Evolutionary conservation across 2,113 vertebrate genomes (phyloP).

Genomic region (Piaya cayana): DNA sequence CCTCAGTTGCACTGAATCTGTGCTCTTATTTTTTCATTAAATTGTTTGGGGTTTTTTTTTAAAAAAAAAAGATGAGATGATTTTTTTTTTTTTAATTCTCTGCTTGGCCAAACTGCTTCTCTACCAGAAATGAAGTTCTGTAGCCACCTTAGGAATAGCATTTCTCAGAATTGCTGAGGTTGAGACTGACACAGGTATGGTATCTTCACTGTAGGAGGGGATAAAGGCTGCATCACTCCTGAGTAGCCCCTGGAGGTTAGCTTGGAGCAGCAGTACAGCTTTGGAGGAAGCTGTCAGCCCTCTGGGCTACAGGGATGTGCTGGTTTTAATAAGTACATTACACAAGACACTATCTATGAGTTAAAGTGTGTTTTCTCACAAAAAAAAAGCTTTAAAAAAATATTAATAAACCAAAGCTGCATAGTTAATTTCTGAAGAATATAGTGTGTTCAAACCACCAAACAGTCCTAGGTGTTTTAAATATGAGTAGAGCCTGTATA

Average conservation of each 20-base stretch:
- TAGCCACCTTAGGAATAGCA: slow-evolving; percentile 34
- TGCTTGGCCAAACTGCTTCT: slow-evolving; percentile 14
- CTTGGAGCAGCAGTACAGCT: slow-evolving; percentile 63
- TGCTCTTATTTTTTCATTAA: slow-evolving; percentile 37
- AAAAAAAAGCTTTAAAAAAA: not conserved
- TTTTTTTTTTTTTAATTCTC: not conserved
- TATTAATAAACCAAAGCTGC: not conserved
- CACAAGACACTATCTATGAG: slow-evolving; percentile 46
- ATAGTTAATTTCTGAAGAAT: not conserved
- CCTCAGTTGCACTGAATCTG: not conserved
- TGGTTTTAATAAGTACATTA: slow-evolving; percentile 74
- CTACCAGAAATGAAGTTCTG: not conserved
- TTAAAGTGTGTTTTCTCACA: slow-evolving; percentile 40
- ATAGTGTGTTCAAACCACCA: not conserved
- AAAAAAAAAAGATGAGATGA: not conserved
- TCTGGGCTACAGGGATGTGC: slow-evolving; percentile 76
- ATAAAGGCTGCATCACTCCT: slow-evolving; percentile 46
- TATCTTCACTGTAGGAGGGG: slow-evolving; percentile 3
- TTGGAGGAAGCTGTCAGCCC: slow-evolving; percentile 78
- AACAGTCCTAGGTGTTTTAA: not conserved
- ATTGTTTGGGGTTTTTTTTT: not conserved
- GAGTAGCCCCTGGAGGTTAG: slow-evolving; percentile 74
- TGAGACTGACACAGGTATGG: not conserved
- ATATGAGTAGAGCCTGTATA: not conserved
- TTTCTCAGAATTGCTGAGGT: slow-evolving; percentile 8